Conservation (phyloP, 2,888 invertebrate genomes). For the Drosophila cyrtoloma region DNA sequence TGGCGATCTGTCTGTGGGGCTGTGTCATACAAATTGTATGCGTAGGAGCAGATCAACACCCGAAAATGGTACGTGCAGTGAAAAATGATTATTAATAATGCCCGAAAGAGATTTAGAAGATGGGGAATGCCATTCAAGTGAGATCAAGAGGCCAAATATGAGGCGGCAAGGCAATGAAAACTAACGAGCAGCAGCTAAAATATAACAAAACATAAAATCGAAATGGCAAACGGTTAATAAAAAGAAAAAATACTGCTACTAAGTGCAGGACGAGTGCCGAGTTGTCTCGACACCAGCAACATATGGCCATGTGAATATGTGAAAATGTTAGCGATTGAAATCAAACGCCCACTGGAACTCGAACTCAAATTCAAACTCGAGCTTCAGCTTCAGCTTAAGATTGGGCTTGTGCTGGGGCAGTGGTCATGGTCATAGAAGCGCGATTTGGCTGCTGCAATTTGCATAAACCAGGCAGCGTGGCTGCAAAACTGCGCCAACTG, state of each 20-base stretch:
- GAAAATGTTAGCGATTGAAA: conserved; percentile 80
- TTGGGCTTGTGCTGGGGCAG: conserved; percentile 28
- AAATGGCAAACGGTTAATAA: conserved; percentile 80
- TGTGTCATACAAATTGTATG: conserved; percentile 52
- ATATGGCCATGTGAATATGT: conserved; percentile 67
- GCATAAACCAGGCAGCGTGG: conserved; percentile 72
- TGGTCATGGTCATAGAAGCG: conserved; percentile 46
- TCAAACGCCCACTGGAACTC: conserved; percentile 80
- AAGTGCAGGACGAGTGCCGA: conserved; percentile 51
- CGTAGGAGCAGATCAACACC: conserved; percentile 65
- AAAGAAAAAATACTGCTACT: conserved; percentile 17
- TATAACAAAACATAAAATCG: conserved; percentile 80
- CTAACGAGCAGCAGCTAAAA: conserved; percentile 74
- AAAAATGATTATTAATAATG: conserved; percentile 75
- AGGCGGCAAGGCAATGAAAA: conserved; percentile 68
- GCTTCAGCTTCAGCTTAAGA: conserved; percentile 57
- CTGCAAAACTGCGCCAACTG: conserved; percentile 54
- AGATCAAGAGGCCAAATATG: conserved; percentile 81
- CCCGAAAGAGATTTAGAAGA: conserved; percentile 21
- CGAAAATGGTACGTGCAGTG: conserved; percentile 63
- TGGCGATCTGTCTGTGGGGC: conserved; percentile 38
- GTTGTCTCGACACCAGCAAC: conserved; percentile 65
- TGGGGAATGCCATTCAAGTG: conserved; percentile 24
- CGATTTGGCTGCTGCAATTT: conserved; percentile 67
- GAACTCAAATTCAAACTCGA: conserved; percentile 40